Base-by-base conservation (phyloP, 2,888 invertebrate genomes). In the Antheraea yamamai region DNA sequence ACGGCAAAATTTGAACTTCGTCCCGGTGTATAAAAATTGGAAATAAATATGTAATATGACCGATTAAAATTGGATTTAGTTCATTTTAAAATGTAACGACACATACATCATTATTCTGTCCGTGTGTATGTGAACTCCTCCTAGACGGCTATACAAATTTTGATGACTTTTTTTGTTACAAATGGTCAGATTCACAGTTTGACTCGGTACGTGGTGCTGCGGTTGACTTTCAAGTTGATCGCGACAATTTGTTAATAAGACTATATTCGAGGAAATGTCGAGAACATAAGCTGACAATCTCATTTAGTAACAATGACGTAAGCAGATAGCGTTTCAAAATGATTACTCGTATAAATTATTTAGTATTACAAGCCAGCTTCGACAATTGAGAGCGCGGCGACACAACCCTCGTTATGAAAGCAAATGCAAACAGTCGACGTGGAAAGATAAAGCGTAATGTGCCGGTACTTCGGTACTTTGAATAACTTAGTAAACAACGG, bases 281-380 rank as follows among this genome's bases (percentile, higher is more conserved):
- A 35, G 30, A 16, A 73, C 35, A 26, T 47, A 20, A 39, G 16
- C 23, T 26, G 26, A 73, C 39, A 75, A 75, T 73, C 73, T 73
- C 68, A 73, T 75, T 73, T 73, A 73, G 3, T 47, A 30, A 64
- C n/a, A 73, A 72, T 72, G 18, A 8, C n/a, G 51, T 26, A 23
- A 61, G 52, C 52, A 35, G 26, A 73, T 73, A 12, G 39, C 73
- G 55, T 55, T 68, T n/a, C 55, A 16, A 70, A 70, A 73, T 39
- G 73, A 73, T 73, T 73, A 72, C 16, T 68, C 55, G 30, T 10
- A 73, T 73, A 75, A 73, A 70, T 75, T 73, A 75, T 75, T 73
- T 70, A 75, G 16, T 55, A 20, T 12, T 35, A 47, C 55, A n/a
- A 20, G 23, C 52, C 52, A 58, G 58, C 52, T 73, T 55, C 55